phyloP scores from a whole-genome alignment of 2,113 vertebrate genomes.

The Galeopterus variegatus region DNA sequence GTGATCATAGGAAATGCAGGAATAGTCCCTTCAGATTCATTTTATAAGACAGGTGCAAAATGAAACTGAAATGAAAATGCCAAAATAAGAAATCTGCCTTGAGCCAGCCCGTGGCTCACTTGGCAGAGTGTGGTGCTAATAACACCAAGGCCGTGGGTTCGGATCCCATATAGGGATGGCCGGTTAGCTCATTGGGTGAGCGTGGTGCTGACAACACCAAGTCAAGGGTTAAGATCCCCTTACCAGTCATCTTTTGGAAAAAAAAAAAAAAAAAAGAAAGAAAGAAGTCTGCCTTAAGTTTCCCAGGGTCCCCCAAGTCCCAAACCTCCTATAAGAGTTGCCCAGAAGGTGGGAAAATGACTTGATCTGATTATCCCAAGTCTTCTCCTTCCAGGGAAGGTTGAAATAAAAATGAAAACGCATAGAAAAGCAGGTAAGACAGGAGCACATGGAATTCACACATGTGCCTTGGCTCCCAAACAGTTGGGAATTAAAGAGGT shows the following conservation, averaged over 20 bases:
- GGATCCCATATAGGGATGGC: too few species aligned
- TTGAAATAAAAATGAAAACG: background rate
- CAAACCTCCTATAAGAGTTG: background rate
- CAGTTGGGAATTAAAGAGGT: background rate
- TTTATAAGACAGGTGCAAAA: slow-evolving; percentile 17
- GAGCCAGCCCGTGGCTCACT: too few species aligned
- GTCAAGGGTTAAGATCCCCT: too few species aligned
- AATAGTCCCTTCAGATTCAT: background rate
- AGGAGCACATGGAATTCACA: background rate
- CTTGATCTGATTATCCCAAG: background rate
- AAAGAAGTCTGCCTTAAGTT: slow-evolving; percentile 17
- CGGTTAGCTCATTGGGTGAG: too few species aligned
- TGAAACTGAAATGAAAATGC: background rate
- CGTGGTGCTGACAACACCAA: too few species aligned
- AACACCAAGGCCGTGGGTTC: too few species aligned
- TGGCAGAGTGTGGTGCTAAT: too few species aligned
- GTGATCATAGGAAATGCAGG: background rate
- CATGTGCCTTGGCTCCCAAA: background rate
- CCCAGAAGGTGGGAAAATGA: slow-evolving; percentile 9
- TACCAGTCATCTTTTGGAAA: too few species aligned
- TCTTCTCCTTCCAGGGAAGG: background rate
- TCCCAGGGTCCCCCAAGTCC: background rate
- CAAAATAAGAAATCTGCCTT: slow-evolving; percentile 7
- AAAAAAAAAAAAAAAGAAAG: too few species aligned
- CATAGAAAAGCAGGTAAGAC: background rate